Percentiles rank a stretch among this genome's conserved stretches.
These are phyloP conservation scores for Bovichtus variegatus DNA, from an alignment of 2,797 vertebrate species.

Conservation along the genomic window DNA sequence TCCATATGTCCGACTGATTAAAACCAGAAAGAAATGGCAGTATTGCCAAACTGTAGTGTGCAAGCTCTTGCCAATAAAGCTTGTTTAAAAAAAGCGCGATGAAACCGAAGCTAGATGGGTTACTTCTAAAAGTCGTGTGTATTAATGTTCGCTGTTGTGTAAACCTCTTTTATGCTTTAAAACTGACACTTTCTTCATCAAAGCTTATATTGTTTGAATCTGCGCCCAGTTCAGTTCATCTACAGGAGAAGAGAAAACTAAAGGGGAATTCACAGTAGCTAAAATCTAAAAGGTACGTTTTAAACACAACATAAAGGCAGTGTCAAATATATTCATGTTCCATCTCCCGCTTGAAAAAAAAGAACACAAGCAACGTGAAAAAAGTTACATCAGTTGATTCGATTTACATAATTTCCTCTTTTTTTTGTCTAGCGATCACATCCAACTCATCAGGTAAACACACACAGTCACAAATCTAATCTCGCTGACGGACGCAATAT, in stretches of 20 bases:
- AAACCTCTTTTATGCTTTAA: conserved; percentile 11
- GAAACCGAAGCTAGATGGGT: background rate
- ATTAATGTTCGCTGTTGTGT: background rate
- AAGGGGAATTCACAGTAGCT: background rate
- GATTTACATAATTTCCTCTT: background rate
- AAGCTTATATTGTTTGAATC: conserved; percentile 14
- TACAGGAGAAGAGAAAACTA: background rate
- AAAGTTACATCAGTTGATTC: background rate
- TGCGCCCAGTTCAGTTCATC: background rate
- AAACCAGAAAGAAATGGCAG: conserved; percentile 16
- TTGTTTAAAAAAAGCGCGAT: conserved; percentile 5
- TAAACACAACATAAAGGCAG: background rate
- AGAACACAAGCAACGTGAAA: background rate
- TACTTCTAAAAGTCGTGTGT: background rate
- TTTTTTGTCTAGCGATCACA: background rate
- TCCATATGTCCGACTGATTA: conserved; percentile 23
- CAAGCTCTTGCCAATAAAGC: background rate
- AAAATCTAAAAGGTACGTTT: background rate
- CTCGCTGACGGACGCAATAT: background rate
- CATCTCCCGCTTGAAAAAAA: background rate
- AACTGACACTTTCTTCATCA: conserved; percentile 6
- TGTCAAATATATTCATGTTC: background rate
- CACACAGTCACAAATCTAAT: background rate
- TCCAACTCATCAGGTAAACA: background rate
- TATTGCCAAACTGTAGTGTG: background rate